These are phyloP conservation scores for Phymanthus crucifer DNA, from an alignment of 92 coral and sea anemone species.

Conservation along the genomic window DNA sequence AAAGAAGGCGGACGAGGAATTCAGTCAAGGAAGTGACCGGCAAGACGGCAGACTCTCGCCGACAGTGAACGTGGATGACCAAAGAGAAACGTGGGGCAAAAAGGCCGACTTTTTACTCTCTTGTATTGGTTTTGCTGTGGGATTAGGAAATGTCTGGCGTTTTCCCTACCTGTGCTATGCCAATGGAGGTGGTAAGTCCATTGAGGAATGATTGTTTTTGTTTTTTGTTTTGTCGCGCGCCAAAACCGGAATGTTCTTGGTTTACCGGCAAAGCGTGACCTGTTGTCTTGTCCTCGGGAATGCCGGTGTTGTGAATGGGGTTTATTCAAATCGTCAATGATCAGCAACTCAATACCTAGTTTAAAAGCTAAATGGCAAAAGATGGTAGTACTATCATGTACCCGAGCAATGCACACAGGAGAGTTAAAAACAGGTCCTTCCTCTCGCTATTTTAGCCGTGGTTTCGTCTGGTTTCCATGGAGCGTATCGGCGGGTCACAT, in stretches of 20 bases:
- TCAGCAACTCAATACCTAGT: not conserved
- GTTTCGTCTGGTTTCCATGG: not conserved
- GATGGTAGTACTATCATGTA: not conserved
- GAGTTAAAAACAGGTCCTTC: not conserved
- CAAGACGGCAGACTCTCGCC: slow-evolving; percentile 51
- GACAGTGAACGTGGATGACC: slow-evolving; percentile 51
- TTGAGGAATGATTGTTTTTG: not conserved
- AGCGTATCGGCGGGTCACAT: not conserved
- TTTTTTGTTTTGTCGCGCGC: not conserved
- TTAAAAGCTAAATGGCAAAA: not conserved
- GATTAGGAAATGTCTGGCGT: slow-evolving; percentile 77
- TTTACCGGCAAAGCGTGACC: not conserved
- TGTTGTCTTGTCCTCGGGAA: not conserved
- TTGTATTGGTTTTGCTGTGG: slow-evolving; percentile 78
- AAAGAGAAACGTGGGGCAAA: slow-evolving; percentile 86
- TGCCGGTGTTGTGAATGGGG: not conserved
- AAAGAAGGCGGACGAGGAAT: slow-evolving; percentile 4
- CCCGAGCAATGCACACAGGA: not conserved
- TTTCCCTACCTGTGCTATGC: slow-evolving; percentile 73
- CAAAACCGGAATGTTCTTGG: not conserved
- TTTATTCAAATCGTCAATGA: not conserved
- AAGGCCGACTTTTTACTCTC: slow-evolving; percentile 83
- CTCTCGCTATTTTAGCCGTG: not conserved
- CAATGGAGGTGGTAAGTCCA: slow-evolving; percentile 70
- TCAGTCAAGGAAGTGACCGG: slow-evolving; percentile 30